Conservation (phyloP, 2,113 vertebrate species). For the Poeciliopsis turrubarensis region DNA sequence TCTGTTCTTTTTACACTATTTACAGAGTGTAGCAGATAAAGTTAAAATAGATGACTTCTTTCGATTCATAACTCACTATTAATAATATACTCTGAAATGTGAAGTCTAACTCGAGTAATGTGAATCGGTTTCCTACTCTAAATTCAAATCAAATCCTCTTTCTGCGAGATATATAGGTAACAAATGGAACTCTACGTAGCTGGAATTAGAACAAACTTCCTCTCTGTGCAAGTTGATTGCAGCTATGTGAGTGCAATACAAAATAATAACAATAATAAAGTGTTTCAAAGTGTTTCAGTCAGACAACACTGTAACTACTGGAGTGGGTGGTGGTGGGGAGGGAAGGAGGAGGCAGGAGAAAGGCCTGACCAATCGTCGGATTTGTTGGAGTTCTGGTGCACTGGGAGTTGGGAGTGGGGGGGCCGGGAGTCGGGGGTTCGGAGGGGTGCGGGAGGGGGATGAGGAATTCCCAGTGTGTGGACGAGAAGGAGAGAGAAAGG, state of each 20-base stretch:
- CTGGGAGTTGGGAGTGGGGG: slow-evolving; percentile 6
- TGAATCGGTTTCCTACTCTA: slow-evolving; percentile 50
- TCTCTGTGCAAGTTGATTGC: slow-evolving; percentile 64
- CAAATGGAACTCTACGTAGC: slow-evolving; percentile 43
- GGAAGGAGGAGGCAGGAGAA: slow-evolving; percentile 12
- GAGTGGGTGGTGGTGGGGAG: slow-evolving; percentile 4
- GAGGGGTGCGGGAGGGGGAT: neutral
- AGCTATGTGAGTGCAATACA: slow-evolving; percentile 42
- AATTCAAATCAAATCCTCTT: slow-evolving; percentile 58
- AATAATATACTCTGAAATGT: slow-evolving; percentile 64
- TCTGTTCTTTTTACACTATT: slow-evolving; percentile 82
- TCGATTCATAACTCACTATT: slow-evolving; percentile 61
- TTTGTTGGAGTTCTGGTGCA: slow-evolving; percentile 40
- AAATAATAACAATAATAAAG: slow-evolving; percentile 23
- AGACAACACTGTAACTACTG: slow-evolving; percentile 63
- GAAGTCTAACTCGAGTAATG: slow-evolving; percentile 49
- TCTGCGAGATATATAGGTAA: slow-evolving; percentile 48
- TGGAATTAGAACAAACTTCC: slow-evolving; percentile 48
- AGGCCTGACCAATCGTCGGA: slow-evolving; percentile 58
- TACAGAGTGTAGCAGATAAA: slow-evolving; percentile 79
- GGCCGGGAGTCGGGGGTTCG: too few relatives aligned
- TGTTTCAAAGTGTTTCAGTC: slow-evolving; percentile 50
- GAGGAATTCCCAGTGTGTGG: slow-evolving; percentile 62
- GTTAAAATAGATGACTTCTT: slow-evolving; percentile 77
- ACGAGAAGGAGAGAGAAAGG: slow-evolving; percentile 35